Conservation (phyloP, 2,113 vertebrate species). For the Struthidea cinerea region DNA sequence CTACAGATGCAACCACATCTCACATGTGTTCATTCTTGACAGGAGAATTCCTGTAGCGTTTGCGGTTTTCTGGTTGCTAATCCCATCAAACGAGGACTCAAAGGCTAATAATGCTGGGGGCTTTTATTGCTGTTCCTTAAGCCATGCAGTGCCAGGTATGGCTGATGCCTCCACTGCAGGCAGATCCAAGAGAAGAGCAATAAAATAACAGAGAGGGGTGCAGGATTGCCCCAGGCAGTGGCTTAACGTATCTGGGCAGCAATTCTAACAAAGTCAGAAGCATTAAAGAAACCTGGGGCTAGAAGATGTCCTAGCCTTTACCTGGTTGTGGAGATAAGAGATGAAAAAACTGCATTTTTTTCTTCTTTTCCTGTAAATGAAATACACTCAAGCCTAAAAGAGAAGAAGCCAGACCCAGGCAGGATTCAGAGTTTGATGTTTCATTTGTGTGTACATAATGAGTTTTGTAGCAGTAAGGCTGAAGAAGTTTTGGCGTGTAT, state of each 20-base stretch:
- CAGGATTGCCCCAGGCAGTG: background rate
- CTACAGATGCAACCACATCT: conserved; percentile 34
- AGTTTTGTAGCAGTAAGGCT: background rate
- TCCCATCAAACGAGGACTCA: background rate
- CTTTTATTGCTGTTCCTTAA: background rate
- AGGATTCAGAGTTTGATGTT: background rate
- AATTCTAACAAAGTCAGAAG: background rate
- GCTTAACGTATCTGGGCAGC: background rate
- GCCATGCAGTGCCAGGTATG: background rate
- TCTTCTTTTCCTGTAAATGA: background rate
- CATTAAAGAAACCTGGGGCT: background rate
- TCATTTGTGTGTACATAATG: background rate
- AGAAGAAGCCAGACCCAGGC: background rate
- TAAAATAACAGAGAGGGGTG: background rate
- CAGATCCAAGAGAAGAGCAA: background rate
- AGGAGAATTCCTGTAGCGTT: background rate
- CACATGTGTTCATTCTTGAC: background rate
- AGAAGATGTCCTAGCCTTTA: background rate
- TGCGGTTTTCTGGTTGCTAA: background rate
- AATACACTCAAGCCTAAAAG: background rate
- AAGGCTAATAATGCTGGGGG: background rate
- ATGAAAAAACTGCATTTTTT: background rate
- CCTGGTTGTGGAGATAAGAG: background rate
- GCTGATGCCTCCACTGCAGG: background rate
- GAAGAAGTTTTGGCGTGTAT: background rate